These are phyloP conservation scores for Achlya flavicornis DNA, from an alignment of 2,888 invertebrate species.

Conservation along the genomic window DNA sequence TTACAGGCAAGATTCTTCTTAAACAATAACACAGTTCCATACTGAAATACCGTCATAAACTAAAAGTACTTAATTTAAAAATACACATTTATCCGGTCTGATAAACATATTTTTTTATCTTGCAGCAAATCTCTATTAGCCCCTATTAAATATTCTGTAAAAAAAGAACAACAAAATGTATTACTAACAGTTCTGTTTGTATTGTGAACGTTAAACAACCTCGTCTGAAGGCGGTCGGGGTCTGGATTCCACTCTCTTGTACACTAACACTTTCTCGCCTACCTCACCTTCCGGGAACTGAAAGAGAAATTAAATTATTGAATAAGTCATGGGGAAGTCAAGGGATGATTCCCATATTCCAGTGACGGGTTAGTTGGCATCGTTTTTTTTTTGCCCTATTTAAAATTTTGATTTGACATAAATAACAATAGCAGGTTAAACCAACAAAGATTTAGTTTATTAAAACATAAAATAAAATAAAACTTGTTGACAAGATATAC, in stretches of 20 bases:
- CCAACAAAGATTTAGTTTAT: no score
- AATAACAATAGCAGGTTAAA: no score
- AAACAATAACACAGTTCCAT: no score
- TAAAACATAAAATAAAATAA: no score
- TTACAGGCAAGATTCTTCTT: no score
- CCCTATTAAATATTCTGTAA: not conserved
- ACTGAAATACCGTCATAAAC: no score
- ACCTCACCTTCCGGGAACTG: constrained; percentile 77
- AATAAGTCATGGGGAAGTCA: not conserved
- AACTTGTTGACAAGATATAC: no score
- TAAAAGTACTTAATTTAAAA: no score
- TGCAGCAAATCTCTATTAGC: not conserved
- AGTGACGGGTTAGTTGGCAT: not conserved
- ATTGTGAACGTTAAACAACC: constrained; percentile 41
- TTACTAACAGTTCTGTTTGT: constrained; percentile 12
- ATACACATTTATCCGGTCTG: no score
- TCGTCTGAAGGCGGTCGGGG: constrained; percentile 47
- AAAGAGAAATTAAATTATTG: constrained; percentile 21
- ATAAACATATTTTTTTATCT: not conserved
- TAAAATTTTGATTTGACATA: no score
- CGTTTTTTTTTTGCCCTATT: no score
- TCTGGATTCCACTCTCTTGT: constrained; percentile 49
- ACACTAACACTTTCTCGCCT: constrained; percentile 68
- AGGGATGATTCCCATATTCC: no score
- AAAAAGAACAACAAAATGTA: not conserved